Conservation (phyloP, 2,113 vertebrate genomes). For the Anoura caudifer region DNA sequence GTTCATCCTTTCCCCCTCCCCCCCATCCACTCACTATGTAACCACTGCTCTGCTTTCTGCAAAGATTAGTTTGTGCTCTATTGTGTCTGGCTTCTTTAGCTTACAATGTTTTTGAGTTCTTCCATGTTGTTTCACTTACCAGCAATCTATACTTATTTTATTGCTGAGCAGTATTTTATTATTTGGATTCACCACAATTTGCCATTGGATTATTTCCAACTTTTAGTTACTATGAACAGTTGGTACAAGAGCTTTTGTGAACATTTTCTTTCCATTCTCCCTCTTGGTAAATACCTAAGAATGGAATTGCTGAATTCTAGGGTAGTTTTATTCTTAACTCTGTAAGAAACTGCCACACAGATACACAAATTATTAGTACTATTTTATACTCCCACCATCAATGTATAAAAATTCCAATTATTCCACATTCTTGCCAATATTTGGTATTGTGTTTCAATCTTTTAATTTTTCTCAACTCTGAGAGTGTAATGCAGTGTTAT, state of each 20-base stretch:
- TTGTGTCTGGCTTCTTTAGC: not conserved
- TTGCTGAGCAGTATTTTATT: not conserved
- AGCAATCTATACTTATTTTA: not conserved
- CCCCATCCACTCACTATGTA: not conserved
- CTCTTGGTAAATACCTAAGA: not conserved
- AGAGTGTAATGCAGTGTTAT: not conserved
- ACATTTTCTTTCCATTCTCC: not conserved
- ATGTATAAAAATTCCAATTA: not conserved
- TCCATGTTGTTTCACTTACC: not conserved
- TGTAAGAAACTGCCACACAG: not conserved
- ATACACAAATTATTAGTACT: not conserved
- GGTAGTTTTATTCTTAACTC: not conserved
- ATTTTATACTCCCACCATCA: not conserved
- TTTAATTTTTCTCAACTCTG: not conserved
- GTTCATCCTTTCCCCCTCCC: not conserved
- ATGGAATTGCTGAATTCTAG: not conserved
- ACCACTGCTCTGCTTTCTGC: not conserved
- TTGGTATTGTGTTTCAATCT: not conserved
- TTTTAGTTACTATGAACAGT: not conserved
- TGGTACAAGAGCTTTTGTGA: not conserved
- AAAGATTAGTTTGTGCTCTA: not conserved
- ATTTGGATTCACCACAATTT: not conserved
- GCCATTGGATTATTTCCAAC: not conserved
- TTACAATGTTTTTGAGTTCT: not conserved
- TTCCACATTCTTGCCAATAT: not conserved